Evolutionary conservation across 2,888 invertebrate species (phyloP).

Genomic region (Callyntrura guangdongensis): DNA sequence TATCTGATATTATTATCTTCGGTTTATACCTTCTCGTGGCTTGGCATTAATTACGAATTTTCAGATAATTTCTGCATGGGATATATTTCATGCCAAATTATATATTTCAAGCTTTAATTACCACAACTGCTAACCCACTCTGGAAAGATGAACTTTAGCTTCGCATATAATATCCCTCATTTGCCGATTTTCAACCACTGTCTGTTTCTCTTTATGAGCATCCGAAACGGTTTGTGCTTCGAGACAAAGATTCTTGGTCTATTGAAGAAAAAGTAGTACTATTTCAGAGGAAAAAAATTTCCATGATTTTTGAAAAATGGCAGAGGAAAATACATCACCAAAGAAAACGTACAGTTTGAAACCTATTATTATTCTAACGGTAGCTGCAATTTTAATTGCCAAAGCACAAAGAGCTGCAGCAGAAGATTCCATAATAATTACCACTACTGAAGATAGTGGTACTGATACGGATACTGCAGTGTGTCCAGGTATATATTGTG

Average conservation of each 20-base stretch:
- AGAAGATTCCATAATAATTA: not conserved
- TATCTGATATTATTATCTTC: no score
- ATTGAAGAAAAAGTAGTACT: no score
- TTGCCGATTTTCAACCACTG: not conserved
- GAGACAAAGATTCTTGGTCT: no score
- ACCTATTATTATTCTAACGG: constrained; percentile 37
- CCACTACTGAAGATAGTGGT: not conserved
- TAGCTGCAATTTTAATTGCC: constrained; percentile 39
- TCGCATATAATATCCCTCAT: not conserved
- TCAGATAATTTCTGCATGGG: no score
- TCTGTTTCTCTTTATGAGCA: not conserved
- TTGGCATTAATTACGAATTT: no score
- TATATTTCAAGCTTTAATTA: not conserved
- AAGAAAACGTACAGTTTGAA: constrained; percentile 14
- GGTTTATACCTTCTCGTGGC: no score
- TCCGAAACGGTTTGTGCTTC: not conserved
- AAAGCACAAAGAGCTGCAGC: constrained; percentile 32
- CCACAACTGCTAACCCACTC: not conserved
- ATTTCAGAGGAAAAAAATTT: no score
- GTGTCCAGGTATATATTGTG: constrained; percentile 64
- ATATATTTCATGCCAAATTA: not conserved
- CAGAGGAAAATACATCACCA: not conserved
- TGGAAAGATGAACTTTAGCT: not conserved
- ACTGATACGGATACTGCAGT: not conserved
- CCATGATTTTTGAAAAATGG: constrained; percentile 11